phyloP scores from a whole-genome alignment of 2,888 invertebrate genomes.

The Machimus atricapillus region DNA sequence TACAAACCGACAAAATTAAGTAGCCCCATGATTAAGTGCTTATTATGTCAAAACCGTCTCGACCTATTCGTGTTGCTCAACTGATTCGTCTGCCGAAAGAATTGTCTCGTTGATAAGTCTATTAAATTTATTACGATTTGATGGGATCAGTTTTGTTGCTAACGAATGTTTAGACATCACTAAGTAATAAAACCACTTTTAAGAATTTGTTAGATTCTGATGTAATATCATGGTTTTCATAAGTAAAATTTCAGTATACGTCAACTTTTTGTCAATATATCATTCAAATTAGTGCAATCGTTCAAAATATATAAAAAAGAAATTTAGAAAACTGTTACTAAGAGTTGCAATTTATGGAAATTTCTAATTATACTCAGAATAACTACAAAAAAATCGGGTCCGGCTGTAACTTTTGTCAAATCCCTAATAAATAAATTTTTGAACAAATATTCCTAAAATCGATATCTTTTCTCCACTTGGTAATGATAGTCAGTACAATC shows the following conservation, averaged over 20 bases:
- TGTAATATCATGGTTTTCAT: not conserved
- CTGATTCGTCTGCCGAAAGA: not conserved
- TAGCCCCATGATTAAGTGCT: not conserved
- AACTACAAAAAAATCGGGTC: too few species aligned
- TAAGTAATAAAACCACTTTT: not conserved
- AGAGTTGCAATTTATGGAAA: too few species aligned
- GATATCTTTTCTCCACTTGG: not conserved
- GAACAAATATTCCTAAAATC: not conserved
- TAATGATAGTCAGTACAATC: not conserved
- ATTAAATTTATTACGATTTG: not conserved
- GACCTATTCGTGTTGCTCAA: not conserved
- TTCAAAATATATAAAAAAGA: too few species aligned
- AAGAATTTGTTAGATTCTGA: not conserved
- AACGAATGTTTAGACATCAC: not conserved
- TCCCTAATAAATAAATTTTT: not conserved
- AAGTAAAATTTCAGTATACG: not conserved
- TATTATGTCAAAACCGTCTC: not conserved
- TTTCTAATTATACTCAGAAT: too few species aligned
- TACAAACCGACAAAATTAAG: not conserved
- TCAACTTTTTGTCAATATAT: too few species aligned
- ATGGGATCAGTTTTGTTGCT: not conserved
- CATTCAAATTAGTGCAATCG: too few species aligned
- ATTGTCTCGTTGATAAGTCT: not conserved
- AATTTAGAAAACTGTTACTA: too few species aligned
- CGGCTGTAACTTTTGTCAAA: too few species aligned